phyloP scores from a whole-genome alignment of 2,797 vertebrate genomes.

The Anabas testudineus region DNA sequence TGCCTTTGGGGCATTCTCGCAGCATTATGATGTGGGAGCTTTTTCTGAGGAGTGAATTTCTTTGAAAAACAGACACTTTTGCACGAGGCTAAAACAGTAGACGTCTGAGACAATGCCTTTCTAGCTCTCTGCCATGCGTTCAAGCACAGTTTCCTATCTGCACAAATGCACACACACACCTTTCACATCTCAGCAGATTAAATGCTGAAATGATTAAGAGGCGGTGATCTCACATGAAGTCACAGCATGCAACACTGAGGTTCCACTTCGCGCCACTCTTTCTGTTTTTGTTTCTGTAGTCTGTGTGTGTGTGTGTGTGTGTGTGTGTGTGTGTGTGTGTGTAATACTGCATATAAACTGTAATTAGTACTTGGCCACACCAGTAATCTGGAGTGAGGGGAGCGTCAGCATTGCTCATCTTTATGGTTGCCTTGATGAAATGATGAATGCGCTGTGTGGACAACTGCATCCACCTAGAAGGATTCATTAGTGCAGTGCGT shows the following conservation, averaged over 20 bases:
- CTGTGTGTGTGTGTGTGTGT: not conserved
- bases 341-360: conserved; percentile 28
- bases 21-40: conserved; percentile 35
- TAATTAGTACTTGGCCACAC: conserved; percentile 32
- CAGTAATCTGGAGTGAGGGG: conserved; percentile 27
- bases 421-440: conserved; percentile 52
- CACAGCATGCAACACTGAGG: not conserved
- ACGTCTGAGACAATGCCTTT: not conserved
- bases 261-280: conserved; percentile 7
- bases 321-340: conserved; percentile 2
- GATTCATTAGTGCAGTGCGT: conserved; percentile 44
- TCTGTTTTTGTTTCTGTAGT: not conserved
- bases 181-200: conserved; percentile 18
- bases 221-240: conserved; percentile 25
- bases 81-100: not conserved
- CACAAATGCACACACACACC: not conserved
- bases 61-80: conserved; percentile 27
- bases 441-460: conserved; percentile 46
- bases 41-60: conserved; percentile 21
- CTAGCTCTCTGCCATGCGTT: not conserved
- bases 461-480: conserved; percentile 19
- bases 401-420: conserved; percentile 33
- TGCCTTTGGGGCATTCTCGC: conserved; percentile 22
- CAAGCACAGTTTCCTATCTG: not conserved
- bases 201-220: conserved; percentile 30